Conservation (phyloP, 2,113 vertebrate genomes). For the Corythaixoides concolor region DNA sequence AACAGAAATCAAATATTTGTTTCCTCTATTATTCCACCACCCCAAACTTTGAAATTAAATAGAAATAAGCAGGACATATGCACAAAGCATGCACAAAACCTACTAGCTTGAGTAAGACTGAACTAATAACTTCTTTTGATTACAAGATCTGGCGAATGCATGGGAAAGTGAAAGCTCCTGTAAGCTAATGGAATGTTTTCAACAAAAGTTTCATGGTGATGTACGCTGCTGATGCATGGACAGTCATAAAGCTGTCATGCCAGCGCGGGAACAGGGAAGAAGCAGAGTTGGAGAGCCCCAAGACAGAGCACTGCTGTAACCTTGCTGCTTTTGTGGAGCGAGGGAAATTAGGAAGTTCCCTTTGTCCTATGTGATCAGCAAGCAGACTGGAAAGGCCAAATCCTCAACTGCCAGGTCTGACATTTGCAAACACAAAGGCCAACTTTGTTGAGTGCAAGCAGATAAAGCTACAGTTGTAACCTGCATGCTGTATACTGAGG, state of each 20-base stretch:
- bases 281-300: rapidly evolving
- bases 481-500: not conserved
- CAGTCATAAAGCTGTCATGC: not conserved
- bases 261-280: not conserved
- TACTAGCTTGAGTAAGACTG: not conserved
- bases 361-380: not conserved
- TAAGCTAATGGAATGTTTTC: not conserved
- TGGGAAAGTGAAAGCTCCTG: not conserved
- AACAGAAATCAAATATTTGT: not conserved
- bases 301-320: not conserved
- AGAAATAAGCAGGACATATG: not conserved
- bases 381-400: not conserved
- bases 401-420: not conserved
- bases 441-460: not conserved
- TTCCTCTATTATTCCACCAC: not conserved
- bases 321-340: rapidly evolving
- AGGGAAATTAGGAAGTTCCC: not conserved
- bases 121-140: not conserved
- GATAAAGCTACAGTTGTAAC: not conserved
- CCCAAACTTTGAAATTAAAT: not conserved
- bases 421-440: not conserved
- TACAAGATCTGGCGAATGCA: not conserved
- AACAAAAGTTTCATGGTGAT: not conserved
- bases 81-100: not conserved
- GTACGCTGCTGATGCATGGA: not conserved